Conservation (phyloP, 1,140 invertebrate genomes). For the Maniola jurtina region DNA sequence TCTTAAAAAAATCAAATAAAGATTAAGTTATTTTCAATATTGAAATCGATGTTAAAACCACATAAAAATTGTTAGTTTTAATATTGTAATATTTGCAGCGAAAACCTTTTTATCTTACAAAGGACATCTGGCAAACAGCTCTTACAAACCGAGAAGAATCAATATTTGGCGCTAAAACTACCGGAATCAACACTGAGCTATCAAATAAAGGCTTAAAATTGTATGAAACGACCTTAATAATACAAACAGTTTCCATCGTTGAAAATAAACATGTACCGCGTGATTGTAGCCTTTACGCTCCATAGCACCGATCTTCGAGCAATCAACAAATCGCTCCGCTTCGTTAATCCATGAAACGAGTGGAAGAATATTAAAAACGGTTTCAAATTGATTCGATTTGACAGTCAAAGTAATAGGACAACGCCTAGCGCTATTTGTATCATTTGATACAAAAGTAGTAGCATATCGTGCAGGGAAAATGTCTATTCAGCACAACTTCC, state of each 20-base stretch:
- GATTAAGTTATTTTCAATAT: no score
- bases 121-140: background rate
- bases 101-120: no score
- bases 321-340: conserved; percentile 14
- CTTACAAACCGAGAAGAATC: background rate
- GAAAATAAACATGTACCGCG: background rate
- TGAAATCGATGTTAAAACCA: no score
- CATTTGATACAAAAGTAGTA: background rate
- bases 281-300: conserved; percentile 10
- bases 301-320: conserved; percentile 1
- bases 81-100: no score
- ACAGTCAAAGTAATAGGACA: background rate
- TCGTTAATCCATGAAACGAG: conserved; percentile 15
- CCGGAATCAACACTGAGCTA: background rate
- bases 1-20: no score
- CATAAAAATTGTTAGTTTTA: no score
- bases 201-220: background rate
- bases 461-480: no score
- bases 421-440: no score
- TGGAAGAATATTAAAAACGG: background rate
- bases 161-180: background rate
- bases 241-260: background rate
- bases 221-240: background rate
- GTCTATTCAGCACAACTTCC: no score
- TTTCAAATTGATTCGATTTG: conserved; percentile 5